Percentiles rank a stretch among this genome's conserved stretches.
phyloP scores from a whole-genome alignment of 2,113 vertebrate species.

The Daubentonia madagascariensis region DNA sequence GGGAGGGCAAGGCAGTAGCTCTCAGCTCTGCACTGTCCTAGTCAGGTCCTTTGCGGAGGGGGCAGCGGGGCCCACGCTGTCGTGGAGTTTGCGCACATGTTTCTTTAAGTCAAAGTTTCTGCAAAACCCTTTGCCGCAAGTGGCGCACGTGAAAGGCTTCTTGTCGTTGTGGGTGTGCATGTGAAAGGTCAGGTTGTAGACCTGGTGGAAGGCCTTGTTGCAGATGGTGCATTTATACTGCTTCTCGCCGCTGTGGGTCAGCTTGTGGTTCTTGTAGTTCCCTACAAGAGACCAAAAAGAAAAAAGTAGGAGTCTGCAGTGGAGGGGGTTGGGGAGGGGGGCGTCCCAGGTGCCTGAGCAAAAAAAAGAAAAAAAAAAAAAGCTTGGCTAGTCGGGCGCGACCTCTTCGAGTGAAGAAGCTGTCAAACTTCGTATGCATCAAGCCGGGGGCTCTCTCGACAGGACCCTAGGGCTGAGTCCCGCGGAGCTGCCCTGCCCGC shows the following conservation, averaged over 20 bases:
- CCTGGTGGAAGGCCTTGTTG: slow-evolving; percentile 94
- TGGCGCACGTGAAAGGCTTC: slow-evolving; percentile 93
- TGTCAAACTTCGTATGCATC: slow-evolving; percentile 95
- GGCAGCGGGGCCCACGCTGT: slow-evolving; percentile 83
- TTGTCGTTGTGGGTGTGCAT: slow-evolving; percentile 97
- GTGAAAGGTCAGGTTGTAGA: slow-evolving; percentile 94
- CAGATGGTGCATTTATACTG: slow-evolving; percentile 94
- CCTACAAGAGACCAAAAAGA: slow-evolving; percentile 70
- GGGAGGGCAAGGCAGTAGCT: slow-evolving; percentile 39
- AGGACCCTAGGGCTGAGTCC: background rate
- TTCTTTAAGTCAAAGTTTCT: slow-evolving; percentile 96
- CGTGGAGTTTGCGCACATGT: slow-evolving; percentile 93
- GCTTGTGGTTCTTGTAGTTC: slow-evolving; percentile 93
- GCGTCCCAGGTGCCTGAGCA: background rate
- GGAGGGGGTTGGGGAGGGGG: background rate
- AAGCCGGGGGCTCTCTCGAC: slow-evolving; percentile 68
- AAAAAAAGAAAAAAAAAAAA: slow-evolving; percentile 36
- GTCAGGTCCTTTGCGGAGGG: slow-evolving; percentile 85
- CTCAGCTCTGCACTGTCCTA: slow-evolving; percentile 90
- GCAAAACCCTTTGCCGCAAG: slow-evolving; percentile 94
- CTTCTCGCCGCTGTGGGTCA: slow-evolving; percentile 94
- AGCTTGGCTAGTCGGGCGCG: slow-evolving; percentile 85
- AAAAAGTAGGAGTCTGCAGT: background rate
- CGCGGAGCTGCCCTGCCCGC: background rate
- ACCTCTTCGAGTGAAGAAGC: slow-evolving; percentile 86